phyloP scores from a whole-genome alignment of 2,888 invertebrate genomes.

The Cosmopolites sordidus region DNA sequence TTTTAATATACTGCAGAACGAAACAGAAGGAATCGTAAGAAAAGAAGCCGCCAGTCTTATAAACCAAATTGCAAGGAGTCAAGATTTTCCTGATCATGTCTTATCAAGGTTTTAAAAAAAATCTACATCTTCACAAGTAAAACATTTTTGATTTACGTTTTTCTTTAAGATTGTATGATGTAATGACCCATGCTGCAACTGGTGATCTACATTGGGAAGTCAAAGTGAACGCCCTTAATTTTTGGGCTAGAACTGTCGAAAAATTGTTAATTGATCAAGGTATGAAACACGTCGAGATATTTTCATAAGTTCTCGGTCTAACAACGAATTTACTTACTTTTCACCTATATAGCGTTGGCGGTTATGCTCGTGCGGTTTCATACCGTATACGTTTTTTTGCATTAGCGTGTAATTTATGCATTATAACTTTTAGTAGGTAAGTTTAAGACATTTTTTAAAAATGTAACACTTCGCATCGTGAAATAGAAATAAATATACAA shows the following conservation, averaged over 20 bases:
- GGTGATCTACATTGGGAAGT: slow-evolving; percentile 81
- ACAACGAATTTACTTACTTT: too few relatives aligned
- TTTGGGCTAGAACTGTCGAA: slow-evolving; percentile 67
- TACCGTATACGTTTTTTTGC: too few relatives aligned
- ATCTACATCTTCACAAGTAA: background rate
- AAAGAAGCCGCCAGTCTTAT: slow-evolving; percentile 67
- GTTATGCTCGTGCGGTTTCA: too few relatives aligned
- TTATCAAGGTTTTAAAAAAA: slow-evolving; percentile 10
- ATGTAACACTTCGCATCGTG: too few relatives aligned
- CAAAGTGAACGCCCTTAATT: slow-evolving; percentile 64
- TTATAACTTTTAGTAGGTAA: too few relatives aligned
- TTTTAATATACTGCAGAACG: slow-evolving; percentile 57
- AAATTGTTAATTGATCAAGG: slow-evolving; percentile 65
- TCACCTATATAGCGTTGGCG: too few relatives aligned
- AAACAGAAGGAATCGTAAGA: slow-evolving; percentile 74
- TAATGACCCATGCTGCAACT: slow-evolving; percentile 63
- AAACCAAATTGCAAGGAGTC: slow-evolving; percentile 61
- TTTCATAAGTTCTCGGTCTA: too few relatives aligned
- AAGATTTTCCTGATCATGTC: slow-evolving; percentile 52
- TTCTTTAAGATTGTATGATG: slow-evolving; percentile 56
- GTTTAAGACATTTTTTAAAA: too few relatives aligned
- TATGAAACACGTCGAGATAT: slow-evolving; percentile 2
- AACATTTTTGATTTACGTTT: slow-evolving; percentile 24
- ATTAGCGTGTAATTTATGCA: too few relatives aligned
- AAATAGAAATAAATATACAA: too few relatives aligned